Conservation (phyloP, 2,113 vertebrate species). For the Macaca nemestrina region DNA sequence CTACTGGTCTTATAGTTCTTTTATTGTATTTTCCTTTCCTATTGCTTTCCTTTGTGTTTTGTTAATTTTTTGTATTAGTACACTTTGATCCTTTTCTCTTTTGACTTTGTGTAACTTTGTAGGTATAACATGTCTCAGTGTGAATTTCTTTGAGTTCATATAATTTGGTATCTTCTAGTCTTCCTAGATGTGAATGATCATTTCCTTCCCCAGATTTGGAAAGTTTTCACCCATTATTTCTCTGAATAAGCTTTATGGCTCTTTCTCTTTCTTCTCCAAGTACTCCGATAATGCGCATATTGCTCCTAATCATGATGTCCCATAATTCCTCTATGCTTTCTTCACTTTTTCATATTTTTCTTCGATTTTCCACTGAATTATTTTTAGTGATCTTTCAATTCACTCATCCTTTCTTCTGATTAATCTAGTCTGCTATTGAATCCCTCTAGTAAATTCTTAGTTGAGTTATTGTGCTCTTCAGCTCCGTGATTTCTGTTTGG, state of each 20-base stretch:
- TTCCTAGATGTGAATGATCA: neutral
- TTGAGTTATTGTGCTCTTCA: neutral
- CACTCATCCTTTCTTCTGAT: neutral
- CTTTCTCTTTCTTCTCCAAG: neutral
- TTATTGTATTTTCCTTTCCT: neutral
- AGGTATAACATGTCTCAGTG: too few species aligned
- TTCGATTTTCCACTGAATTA: neutral
- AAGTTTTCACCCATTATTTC: neutral
- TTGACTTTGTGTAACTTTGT: neutral
- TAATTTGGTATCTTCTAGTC: too few species aligned
- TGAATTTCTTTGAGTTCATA: too few species aligned
- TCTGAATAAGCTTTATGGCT: neutral
- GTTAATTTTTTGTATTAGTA: neutral
- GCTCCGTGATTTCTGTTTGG: neutral
- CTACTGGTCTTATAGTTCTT: neutral
- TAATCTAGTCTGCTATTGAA: neutral
- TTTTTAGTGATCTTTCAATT: neutral
- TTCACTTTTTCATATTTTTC: neutral
- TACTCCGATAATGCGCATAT: neutral
- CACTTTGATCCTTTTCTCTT: neutral
- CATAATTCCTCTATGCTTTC: neutral
- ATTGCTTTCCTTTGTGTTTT: neutral
- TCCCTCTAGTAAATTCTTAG: neutral
- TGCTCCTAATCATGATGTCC: neutral
- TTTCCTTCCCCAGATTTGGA: neutral